These are phyloP conservation scores for Iselma pallidipennis DNA, from an alignment of 2,888 invertebrate genomes.

Conservation along the genomic window DNA sequence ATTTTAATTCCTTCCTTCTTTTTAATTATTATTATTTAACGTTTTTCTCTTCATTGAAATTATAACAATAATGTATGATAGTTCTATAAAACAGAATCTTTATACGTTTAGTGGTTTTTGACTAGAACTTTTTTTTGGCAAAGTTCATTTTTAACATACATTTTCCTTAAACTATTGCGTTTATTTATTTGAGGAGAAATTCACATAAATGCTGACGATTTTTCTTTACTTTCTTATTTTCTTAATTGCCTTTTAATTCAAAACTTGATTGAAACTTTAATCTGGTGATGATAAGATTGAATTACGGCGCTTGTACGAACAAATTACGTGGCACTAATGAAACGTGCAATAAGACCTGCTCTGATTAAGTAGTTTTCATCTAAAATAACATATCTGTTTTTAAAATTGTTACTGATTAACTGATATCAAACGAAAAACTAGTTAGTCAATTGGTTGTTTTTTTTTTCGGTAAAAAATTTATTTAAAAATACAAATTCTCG, in stretches of 20 bases:
- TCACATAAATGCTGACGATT: background rate
- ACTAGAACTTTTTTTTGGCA: slow-evolving; percentile 19
- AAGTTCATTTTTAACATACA: slow-evolving; percentile 13
- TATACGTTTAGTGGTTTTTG: slow-evolving; percentile 18
- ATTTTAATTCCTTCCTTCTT: slow-evolving; percentile 4
- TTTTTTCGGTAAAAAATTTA: too few species aligned
- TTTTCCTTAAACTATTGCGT: background rate
- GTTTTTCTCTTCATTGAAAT: slow-evolving; percentile 4
- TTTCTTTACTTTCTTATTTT: background rate
- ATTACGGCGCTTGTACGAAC: background rate
- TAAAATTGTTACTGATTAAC: too few species aligned
- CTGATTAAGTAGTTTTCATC: too few species aligned
- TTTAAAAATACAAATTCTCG: too few species aligned
- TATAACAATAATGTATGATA: slow-evolving; percentile 16
- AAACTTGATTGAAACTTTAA: background rate
- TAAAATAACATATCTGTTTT: too few species aligned
- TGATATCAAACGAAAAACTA: too few species aligned
- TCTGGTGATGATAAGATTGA: background rate
- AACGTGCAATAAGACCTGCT: background rate
- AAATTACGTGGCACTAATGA: background rate
- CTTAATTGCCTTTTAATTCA: background rate
- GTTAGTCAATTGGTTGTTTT: too few species aligned
- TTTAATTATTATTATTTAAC: too few species aligned
- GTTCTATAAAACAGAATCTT: slow-evolving; percentile 15
- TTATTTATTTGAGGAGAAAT: background rate